Evolutionary conservation across 2,888 invertebrate genomes (phyloP), one percentile per base, ranked within the genome.

Genomic region (Halictus quadricinctus): DNA sequence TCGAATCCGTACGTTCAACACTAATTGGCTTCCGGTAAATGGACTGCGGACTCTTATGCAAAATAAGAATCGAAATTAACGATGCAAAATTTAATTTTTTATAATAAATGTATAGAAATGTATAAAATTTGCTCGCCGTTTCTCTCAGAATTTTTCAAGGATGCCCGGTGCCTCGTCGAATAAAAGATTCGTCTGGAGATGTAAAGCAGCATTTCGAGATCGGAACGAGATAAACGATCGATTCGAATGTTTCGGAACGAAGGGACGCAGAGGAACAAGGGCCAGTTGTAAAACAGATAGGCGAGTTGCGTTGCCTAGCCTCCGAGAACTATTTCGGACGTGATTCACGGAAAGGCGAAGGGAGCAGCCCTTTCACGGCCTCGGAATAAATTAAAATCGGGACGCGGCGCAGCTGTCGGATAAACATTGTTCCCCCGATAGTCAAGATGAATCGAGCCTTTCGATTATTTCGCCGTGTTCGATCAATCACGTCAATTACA

Each of bases 401-500:
- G 69, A 79, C 76, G 60, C 43, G 72, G 73, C 82, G 84, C 88
- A 87, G 85, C 83, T 85, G 88, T 81, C 84, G 79, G 79, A 74
- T 76, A 84, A 86, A 88, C 82, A 85, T 86, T 79, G 81, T 83
- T 79, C 72, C 75, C 75, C 58, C 79, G 81, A 81, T 87, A 85
- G 84, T 85, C 84, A 83, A 84, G 88, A 88, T 82, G 87, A 88
- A 89, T 89, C 84, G 88, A 78, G 81, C 84, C 87, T 84, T 87
- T 85, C 83, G 60, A 83, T 83, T 76, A 72, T 84, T 84, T 84
- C 74, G 50, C 69, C 76, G 80, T 21, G 88, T 87, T 89, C 89
- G 87, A 69, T 89, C 89, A 79, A 89, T 89, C 89, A 85, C 83
- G 90, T 88, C 91, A 90, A 91, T 90, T 91, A 90, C 87, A 86